Conservation (phyloP, 2,888 invertebrate genomes). For the Camptogramma bilineatum region DNA sequence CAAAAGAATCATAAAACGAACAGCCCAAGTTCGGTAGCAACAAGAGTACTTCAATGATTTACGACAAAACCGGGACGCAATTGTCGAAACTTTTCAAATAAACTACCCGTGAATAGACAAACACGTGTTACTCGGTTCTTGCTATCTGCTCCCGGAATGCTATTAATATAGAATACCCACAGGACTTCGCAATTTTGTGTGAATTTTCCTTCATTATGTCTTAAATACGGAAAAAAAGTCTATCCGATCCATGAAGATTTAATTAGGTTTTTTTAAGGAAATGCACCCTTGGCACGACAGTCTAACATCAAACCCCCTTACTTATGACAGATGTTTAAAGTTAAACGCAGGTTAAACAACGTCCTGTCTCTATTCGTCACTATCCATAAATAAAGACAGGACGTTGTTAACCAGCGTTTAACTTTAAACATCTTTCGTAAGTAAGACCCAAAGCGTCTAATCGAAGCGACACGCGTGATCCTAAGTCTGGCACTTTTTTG, state of each 20-base stretch:
- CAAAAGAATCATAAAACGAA: conserved; percentile 84
- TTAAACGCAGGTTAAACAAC: too few species aligned
- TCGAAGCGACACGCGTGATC: too few species aligned
- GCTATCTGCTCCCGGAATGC: conserved; percentile 40
- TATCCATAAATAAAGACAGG: too few species aligned
- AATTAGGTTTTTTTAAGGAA: too few species aligned
- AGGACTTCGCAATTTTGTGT: not conserved
- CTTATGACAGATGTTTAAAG: too few species aligned
- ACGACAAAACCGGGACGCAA: conserved; percentile 75
- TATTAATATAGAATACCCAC: not conserved
- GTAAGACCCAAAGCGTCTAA: too few species aligned
- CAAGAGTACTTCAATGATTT: conserved; percentile 80
- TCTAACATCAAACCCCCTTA: too few species aligned
- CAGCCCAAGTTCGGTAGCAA: conserved; percentile 76
- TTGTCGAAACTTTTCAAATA: conserved; percentile 79
- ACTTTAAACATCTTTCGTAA: too few species aligned
- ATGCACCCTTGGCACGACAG: too few species aligned
- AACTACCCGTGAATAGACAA: conserved; percentile 76
- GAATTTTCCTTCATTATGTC: not conserved
- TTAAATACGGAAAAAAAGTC: not conserved
- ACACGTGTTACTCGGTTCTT: conserved; percentile 63
- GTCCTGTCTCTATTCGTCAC: too few species aligned
- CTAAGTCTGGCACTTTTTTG: too few species aligned
- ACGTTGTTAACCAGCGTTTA: too few species aligned
- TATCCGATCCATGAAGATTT: not conserved